These are phyloP conservation scores for Rhagologus leucostigma DNA, from an alignment of 2,113 vertebrate genomes.

Conservation along the genomic window DNA sequence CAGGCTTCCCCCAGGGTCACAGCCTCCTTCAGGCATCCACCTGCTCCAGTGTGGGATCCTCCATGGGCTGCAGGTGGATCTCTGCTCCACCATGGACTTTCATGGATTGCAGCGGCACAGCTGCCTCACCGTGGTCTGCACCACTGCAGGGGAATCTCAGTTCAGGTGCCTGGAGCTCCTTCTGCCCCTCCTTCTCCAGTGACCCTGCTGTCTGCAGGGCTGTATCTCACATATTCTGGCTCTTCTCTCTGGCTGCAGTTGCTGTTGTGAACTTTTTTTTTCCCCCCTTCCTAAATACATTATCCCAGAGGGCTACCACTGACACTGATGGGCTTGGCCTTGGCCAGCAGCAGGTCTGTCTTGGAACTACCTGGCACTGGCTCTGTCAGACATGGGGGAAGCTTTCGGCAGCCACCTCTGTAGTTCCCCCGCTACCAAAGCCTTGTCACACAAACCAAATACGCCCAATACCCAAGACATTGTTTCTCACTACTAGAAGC, in stretches of 20 bases:
- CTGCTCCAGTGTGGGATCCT: neutral
- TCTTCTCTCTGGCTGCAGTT: neutral
- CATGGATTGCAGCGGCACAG: neutral
- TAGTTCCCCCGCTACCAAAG: neutral
- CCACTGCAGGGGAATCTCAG: neutral
- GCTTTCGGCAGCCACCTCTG: neutral
- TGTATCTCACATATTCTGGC: neutral
- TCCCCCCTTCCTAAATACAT: neutral
- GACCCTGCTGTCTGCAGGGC: neutral
- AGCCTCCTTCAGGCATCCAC: neutral
- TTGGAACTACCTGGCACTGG: neutral
- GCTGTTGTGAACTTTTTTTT: neutral
- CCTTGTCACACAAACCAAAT: neutral
- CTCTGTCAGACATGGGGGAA: neutral
- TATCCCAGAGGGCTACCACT: neutral
- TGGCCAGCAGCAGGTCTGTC: neutral
- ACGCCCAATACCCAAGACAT: neutral
- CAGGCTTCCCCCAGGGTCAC: neutral
- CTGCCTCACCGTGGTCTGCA: no score
- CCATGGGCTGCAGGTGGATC: neutral
- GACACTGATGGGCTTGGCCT: neutral
- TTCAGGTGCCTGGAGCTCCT: neutral
- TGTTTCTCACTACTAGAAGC: neutral
- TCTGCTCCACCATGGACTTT: neutral
- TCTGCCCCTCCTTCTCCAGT: neutral